These are phyloP conservation scores for Abramis brama DNA, from an alignment of 2,113 vertebrate genomes.

Conservation along the genomic window DNA sequence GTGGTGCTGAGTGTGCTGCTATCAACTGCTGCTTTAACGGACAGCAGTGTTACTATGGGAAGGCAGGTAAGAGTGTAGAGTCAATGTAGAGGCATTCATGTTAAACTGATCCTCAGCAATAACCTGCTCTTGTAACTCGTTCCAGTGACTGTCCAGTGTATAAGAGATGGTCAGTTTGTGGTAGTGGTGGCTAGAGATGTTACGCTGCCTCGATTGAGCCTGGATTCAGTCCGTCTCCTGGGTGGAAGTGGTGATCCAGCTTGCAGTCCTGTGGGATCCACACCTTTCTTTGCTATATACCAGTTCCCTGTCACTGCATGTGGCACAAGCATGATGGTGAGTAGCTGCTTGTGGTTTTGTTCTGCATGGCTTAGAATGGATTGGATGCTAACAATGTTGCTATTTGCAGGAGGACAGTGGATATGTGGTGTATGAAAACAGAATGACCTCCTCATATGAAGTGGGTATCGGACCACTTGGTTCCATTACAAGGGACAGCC, in stretches of 20 bases:
- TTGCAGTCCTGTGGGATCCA: conserved; percentile 38
- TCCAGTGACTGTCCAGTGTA: conserved; percentile 78
- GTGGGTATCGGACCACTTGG: conserved; percentile 72
- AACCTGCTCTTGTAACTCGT: neutral
- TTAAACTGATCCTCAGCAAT: neutral
- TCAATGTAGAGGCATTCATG: neutral
- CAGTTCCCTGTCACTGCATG: conserved; percentile 74
- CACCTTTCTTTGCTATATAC: conserved; percentile 67
- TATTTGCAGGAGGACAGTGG: conserved; percentile 50
- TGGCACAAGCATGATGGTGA: conserved; percentile 67
- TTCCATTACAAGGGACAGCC: conserved; percentile 75
- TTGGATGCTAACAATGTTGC: neutral
- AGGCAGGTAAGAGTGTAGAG: conserved; percentile 60
- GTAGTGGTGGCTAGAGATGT: conserved; percentile 70
- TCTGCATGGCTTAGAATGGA: neutral
- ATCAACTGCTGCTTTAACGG: conserved; percentile 73
- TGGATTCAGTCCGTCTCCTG: conserved; percentile 66
- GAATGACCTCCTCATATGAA: conserved; percentile 70
- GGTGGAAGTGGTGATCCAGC: conserved; percentile 50
- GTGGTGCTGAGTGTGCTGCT: conserved; percentile 60
- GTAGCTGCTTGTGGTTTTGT: neutral
- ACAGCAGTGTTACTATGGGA: conserved; percentile 70
- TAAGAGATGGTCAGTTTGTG: conserved; percentile 75
- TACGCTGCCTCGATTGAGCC: conserved; percentile 66
- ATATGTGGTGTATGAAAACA: conserved; percentile 72